A percentile compares a stretch with the other conserved stretches of the same genome.
Conservation (phyloP, 2,888 invertebrate species). For the Dryobota labecula region DNA sequence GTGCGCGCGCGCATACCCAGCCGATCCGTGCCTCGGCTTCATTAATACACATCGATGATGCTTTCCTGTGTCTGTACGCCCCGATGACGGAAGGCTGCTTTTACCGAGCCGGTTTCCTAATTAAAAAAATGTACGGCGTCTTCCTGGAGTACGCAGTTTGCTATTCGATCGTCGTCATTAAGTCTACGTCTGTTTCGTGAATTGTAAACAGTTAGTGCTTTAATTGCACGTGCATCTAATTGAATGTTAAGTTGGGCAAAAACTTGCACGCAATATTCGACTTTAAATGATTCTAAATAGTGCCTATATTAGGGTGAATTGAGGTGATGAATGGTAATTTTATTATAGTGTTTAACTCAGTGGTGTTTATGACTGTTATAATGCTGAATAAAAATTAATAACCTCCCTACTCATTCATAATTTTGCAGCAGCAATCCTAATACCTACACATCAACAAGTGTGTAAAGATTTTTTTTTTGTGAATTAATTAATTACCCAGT, state of each 20-base stretch:
- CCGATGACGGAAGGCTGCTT: slow-evolving; percentile 88
- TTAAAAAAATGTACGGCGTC: slow-evolving; percentile 80
- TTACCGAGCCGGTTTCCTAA: slow-evolving; percentile 88
- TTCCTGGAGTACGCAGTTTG: slow-evolving; percentile 64
- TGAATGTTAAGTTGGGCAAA: slow-evolving; percentile 38
- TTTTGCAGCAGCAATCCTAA: not conserved
- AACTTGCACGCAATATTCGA: slow-evolving; percentile 31
- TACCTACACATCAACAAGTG: not conserved
- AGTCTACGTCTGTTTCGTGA: slow-evolving; percentile 56
- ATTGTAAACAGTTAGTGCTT: slow-evolving; percentile 55
- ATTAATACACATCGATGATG: slow-evolving; percentile 87
- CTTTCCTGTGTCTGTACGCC: slow-evolving; percentile 85
- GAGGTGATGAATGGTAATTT: not conserved
- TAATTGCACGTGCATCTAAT: slow-evolving; percentile 59
- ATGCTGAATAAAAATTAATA: slow-evolving; percentile 18
- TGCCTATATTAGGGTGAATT: slow-evolving; percentile 8
- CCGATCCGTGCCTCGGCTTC: slow-evolving; percentile 83
- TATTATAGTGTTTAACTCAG: not conserved
- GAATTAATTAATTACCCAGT: not conserved
- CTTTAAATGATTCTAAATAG: slow-evolving; percentile 15
- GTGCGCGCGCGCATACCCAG: slow-evolving; percentile 78
- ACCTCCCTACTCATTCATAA: not conserved
- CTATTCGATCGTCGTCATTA: slow-evolving; percentile 57
- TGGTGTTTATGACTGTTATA: slow-evolving; percentile 13
- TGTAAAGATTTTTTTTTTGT: not conserved